These are phyloP conservation scores for Plagodis dolabraria DNA, from an alignment of 2,888 invertebrate species.

Conservation along the genomic window DNA sequence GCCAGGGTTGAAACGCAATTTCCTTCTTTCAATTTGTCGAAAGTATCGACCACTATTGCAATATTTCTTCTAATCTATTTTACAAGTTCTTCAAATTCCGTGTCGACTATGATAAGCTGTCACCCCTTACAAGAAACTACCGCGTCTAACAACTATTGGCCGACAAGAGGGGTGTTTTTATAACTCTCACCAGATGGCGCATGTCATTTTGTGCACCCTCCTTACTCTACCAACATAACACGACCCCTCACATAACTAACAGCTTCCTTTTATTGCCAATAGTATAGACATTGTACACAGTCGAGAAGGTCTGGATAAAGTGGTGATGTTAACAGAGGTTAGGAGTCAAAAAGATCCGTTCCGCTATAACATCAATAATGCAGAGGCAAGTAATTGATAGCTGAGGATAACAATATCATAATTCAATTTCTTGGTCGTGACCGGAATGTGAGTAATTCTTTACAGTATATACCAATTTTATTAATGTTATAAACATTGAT, in stretches of 20 bases:
- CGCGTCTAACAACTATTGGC: constrained; percentile 68
- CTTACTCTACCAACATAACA: constrained; percentile 41
- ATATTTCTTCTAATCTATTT: background rate
- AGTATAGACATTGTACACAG: constrained; percentile 6
- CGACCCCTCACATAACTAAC: constrained; percentile 43
- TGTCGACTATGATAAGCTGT: constrained; percentile 43
- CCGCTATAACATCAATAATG: constrained; percentile 73
- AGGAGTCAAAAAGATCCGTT: constrained; percentile 78
- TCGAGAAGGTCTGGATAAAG: constrained; percentile 41
- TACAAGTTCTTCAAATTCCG: constrained; percentile 11
- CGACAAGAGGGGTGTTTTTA: constrained; percentile 77
- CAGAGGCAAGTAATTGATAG: constrained; percentile 69
- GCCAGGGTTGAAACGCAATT: no score
- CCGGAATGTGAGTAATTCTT: constrained; percentile 26
- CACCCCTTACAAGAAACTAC: constrained; percentile 77
- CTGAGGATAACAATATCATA: constrained; percentile 75
- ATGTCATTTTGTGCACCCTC: constrained; percentile 78
- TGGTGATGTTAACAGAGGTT: constrained; percentile 65
- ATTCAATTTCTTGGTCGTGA: constrained; percentile 53
- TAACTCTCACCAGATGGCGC: constrained; percentile 77
- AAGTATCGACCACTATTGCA: no score
- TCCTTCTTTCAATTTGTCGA: no score
- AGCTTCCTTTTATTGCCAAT: constrained; percentile 9
- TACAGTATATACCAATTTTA: no score
- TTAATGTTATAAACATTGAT: no score